Conservation (phyloP, 2,888 invertebrate genomes). For the Archips xylosteana region DNA sequence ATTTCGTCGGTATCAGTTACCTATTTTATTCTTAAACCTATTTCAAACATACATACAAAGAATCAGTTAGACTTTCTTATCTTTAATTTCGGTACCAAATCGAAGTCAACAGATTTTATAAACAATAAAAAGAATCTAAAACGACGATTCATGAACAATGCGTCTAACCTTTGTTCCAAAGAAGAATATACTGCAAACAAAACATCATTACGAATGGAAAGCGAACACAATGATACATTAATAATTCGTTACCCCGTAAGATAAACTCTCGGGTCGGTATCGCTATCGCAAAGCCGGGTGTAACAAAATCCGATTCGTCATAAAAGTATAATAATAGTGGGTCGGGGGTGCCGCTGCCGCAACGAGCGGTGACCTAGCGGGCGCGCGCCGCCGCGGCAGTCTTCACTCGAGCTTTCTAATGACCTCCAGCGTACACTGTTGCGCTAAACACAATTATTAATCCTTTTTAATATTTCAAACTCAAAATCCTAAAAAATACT, state of each 20-base stretch:
- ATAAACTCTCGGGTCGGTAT: slow-evolving; percentile 57
- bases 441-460: slow-evolving; percentile 56
- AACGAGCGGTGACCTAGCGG: slow-evolving; percentile 76
- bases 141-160: neutral
- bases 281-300: slow-evolving; percentile 65
- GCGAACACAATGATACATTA: slow-evolving; percentile 34
- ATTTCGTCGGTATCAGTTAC: neutral
- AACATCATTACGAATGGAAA: slow-evolving; percentile 39
- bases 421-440: slow-evolving; percentile 82
- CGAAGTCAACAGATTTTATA: neutral
- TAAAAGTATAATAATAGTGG: slow-evolving; percentile 86
- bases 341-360: slow-evolving; percentile 83
- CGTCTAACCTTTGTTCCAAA: neutral
- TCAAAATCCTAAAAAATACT: slow-evolving; percentile 16
- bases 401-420: slow-evolving; percentile 83
- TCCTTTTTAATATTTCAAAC: slow-evolving; percentile 21
- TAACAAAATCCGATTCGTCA: slow-evolving; percentile 83
- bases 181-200: slow-evolving; percentile 20
- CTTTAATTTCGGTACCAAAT: neutral
- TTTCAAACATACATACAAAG: neutral
- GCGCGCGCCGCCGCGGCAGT: slow-evolving; percentile 83
- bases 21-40: neutral
- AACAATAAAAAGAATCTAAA: neutral
- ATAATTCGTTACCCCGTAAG: slow-evolving; percentile 41
- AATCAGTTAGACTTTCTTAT: neutral